Evolutionary conservation across 2,888 invertebrate species (phyloP), one percentile per base, ranked within the genome.

Genomic region (Gandaritis pyraliata): DNA sequence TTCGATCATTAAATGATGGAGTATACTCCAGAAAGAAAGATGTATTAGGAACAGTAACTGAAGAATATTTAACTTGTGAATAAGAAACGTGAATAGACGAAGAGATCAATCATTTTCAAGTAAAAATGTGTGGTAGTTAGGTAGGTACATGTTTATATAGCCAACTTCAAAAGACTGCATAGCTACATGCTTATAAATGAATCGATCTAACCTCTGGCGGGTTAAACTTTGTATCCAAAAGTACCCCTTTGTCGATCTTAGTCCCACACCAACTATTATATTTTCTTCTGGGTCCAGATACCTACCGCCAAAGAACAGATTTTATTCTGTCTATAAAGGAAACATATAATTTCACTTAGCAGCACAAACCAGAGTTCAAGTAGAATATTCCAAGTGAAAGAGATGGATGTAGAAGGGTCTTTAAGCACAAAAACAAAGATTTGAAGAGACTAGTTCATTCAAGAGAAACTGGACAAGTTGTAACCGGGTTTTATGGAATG

Each of bases 211-310:
- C 92, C 91, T 92, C 91, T 72, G 89, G 85, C 72, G 94, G 93
- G 76, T 93, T 93, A 89, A 94, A 94, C 92, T 94, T 94, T 93
- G 46, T 46, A 16, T 58, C 36, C 16, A 33, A 38, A n/a, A 86
- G 87, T 15, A 93, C 94, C 94, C 95, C 93, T 79, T 95, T 95
- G 85, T 96, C 96, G 74, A 96, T 94, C 87, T 95, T 95, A 47
- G 95, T 92, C 3, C 53, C 62, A 50, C 54, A 54, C 62, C 62
- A 62, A 54, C 54, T 58, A n/a, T 18, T 45, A 58, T 41, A 58
- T 38, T 57, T 53, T 50, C 53, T 58, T 58, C 58, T 58, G 29
- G 45, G 53, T 30, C 94, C 93, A 0, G 96, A 95, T 47, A 93
- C 90, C 84, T 63, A 56, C 15, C 49, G 57, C 41, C 36, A 63